Conservation (phyloP, 2,113 vertebrate genomes). For the Athene noctua region DNA sequence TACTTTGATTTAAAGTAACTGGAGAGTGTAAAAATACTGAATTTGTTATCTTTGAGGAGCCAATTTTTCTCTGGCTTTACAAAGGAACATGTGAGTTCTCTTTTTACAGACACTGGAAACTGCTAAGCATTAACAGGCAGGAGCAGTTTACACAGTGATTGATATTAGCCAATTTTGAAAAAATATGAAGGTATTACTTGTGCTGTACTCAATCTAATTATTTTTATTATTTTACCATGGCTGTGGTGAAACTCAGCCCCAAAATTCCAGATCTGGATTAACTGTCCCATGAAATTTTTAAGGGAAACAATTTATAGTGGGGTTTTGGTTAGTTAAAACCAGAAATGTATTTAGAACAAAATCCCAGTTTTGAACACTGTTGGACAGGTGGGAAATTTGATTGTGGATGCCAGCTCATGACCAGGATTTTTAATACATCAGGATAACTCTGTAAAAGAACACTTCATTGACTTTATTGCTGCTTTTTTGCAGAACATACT, state of each 20-base stretch:
- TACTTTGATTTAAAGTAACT: conserved; percentile 29
- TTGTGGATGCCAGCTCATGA: neutral
- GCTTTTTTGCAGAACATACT: neutral
- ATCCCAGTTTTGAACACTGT: neutral
- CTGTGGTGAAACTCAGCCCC: neutral
- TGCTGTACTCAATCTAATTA: neutral
- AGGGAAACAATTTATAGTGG: neutral
- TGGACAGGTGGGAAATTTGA: conserved; percentile 28
- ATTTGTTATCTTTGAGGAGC: conserved; percentile 10
- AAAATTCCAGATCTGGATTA: conserved; percentile 34
- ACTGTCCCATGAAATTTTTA: conserved; percentile 11
- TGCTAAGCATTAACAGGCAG: conserved; percentile 5
- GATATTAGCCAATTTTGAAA: neutral
- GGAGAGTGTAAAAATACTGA: conserved; percentile 33
- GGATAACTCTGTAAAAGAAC: neutral
- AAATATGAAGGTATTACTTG: neutral
- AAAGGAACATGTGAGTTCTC: neutral
- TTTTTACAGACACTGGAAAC: conserved; percentile 14
- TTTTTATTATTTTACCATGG: conserved; percentile 24
- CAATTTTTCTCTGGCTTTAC: conserved; percentile 22
- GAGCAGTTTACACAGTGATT: neutral
- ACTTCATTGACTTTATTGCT: neutral
- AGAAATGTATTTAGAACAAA: conserved; percentile 20
- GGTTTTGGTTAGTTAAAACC: neutral
- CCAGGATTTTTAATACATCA: neutral